Conservation (phyloP, 2,113 vertebrate genomes). For the Sardina pilchardus region DNA sequence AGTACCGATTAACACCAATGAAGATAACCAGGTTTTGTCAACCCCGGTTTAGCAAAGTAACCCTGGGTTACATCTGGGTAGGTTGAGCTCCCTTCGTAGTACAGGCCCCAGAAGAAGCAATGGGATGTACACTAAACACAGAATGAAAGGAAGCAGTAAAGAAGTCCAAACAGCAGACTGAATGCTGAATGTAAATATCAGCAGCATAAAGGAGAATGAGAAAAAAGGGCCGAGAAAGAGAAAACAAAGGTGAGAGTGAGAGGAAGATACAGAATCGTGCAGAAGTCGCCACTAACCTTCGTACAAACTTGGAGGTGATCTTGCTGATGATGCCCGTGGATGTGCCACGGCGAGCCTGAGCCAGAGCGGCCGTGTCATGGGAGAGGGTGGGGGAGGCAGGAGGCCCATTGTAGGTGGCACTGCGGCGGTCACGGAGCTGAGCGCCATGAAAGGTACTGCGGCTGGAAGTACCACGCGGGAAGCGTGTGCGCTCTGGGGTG, state of each 20-base stretch:
- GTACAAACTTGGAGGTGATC: constrained; percentile 95
- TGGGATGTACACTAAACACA: no score
- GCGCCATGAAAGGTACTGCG: constrained; percentile 96
- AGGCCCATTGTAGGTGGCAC: constrained; percentile 90
- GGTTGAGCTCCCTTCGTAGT: no score
- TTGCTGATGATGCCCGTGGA: constrained; percentile 96
- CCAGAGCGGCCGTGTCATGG: constrained; percentile 85
- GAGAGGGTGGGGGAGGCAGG: constrained; percentile 88
- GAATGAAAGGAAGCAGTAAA: no score
- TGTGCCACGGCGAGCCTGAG: constrained; percentile 87
- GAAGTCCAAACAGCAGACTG: no score
- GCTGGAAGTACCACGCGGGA: constrained; percentile 92
- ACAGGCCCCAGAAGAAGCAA: no score
- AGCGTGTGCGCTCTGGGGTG: constrained; percentile 91
- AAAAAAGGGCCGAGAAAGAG: neutral
- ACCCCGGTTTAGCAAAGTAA: no score
- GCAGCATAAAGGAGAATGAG: no score
- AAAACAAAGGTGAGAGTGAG: constrained; percentile 38
- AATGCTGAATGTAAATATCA: no score
- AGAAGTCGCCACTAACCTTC: constrained; percentile 81
- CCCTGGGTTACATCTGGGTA: no score
- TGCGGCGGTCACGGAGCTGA: constrained; percentile 92
- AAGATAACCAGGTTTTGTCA: no score
- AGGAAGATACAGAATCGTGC: neutral
- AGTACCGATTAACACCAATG: no score